Percentiles rank a stretch among this genome's conserved stretches.
These are phyloP conservation scores for Melozone crissalis DNA, from an alignment of 2,113 vertebrate species.

Conservation along the genomic window DNA sequence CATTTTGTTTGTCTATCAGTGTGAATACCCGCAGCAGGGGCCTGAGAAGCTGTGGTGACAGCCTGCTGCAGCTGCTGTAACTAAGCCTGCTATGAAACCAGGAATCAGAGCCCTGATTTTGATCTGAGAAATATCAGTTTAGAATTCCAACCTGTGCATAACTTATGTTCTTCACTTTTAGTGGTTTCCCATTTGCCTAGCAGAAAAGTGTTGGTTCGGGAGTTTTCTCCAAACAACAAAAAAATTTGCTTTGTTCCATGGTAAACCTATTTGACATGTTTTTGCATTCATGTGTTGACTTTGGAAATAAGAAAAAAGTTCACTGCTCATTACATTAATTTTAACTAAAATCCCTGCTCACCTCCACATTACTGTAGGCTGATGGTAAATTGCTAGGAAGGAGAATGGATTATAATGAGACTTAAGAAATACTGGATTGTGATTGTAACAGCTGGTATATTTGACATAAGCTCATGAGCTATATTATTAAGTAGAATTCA, in stretches of 20 bases:
- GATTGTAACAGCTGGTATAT: slow-evolving; percentile 9
- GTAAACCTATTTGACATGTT: neutral
- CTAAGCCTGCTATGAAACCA: neutral
- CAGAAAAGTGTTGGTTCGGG: neutral
- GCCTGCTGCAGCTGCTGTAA: neutral
- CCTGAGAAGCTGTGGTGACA: neutral
- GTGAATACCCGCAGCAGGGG: neutral
- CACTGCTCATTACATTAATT: neutral
- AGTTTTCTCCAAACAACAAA: neutral
- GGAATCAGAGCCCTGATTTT: neutral
- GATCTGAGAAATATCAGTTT: neutral
- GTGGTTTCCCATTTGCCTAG: neutral
- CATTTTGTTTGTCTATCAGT: neutral
- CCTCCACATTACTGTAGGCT: neutral
- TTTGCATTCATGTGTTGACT: neutral
- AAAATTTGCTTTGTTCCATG: neutral
- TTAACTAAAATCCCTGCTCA: neutral
- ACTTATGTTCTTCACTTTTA: neutral
- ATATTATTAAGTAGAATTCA: slow-evolving; percentile 14
- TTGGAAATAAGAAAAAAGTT: neutral
- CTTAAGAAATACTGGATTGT: neutral
- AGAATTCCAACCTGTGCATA: neutral
- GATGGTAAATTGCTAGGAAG: neutral
- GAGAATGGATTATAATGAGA: slow-evolving; percentile 2
- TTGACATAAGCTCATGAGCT: neutral